Evolutionary conservation across 2,888 invertebrate genomes (phyloP), one percentile per base, ranked within the genome.

Genomic region (Candidula unifasciata): DNA sequence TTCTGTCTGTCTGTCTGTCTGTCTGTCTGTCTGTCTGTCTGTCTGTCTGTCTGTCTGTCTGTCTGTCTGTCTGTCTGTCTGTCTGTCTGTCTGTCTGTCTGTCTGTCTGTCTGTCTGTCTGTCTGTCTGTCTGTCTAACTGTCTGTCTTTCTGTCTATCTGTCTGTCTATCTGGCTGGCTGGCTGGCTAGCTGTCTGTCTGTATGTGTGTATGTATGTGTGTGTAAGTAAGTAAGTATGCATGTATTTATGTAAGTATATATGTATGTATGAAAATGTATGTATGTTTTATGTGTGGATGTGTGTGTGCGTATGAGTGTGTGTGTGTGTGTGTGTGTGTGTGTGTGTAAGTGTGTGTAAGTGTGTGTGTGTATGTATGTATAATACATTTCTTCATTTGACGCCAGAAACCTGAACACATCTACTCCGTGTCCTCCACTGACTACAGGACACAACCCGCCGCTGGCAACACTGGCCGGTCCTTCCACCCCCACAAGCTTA

Each of bases 191-290:
- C n/a, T n/a, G n/a, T n/a, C n/a, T n/a, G n/a, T n/a, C n/a, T n/a
- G n/a, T 35, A 69, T 35, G 13, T 69, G 35, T 69, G 13, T 69
- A 35, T 60, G 5, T 60, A 21, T 60, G 5, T 60, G 21, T 24
- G 44, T 52, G n/a, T 30, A 37, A 35, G 21, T 66, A n/a, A n/a
- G 3, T 35, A 30, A 52, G 6, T 37, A n/a, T 66, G 21, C 30
- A 37, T 27, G 18, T 66, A 24, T 68, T 8, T 37, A 24, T 80
- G 33, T 37, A 18, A 18, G 24, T 80, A 64, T 44, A 37, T 52
- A 37, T 80, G 37, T 80, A 35, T 35, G 24, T 80, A 64, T 80
- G 18, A 44, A 33, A 68, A 64, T 80, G 10, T 35, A 37, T 66
- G 18, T 35, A 52, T 30, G n/a, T 24, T 13, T 21, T 13, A 60